Conservation (phyloP, 2,113 vertebrate species). For the Cheirogaleus medius region DNA sequence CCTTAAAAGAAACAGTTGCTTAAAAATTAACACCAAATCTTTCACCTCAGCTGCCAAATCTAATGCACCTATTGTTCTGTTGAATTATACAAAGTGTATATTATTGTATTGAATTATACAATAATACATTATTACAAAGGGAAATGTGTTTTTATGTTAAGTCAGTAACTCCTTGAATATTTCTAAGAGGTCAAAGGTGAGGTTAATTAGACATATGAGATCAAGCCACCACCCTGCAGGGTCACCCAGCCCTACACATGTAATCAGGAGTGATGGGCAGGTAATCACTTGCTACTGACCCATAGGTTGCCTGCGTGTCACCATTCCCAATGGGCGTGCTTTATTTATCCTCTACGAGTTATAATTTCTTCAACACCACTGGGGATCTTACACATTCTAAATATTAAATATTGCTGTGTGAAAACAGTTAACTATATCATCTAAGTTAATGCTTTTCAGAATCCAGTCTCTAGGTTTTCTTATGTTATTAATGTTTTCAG, state of each 20-base stretch:
- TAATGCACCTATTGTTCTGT: neutral
- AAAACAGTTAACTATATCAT: neutral
- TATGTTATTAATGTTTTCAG: neutral
- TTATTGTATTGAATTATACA: too few species aligned
- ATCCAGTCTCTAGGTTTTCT: neutral
- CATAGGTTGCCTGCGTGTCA: neutral
- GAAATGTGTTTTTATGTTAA: neutral
- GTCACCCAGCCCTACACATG: neutral
- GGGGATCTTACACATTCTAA: neutral
- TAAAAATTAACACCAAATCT: neutral
- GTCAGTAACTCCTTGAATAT: neutral
- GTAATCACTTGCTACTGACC: neutral
- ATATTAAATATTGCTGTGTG: neutral
- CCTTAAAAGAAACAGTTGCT: neutral
- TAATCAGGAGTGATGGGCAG: neutral
- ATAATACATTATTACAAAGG: neutral
- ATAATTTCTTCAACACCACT: neutral
- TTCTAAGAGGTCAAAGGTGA: neutral
- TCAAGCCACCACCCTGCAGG: neutral
- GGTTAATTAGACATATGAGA: neutral
- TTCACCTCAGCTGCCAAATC: neutral
- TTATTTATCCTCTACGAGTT: neutral
- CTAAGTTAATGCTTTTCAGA: neutral
- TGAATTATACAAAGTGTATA: neutral
- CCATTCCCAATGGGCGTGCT: rapidly evolving